Percentiles rank a stretch among this genome's conserved stretches.
Evolutionary conservation across 64 coral and sea anemone species (phyloP).

Genomic region (Montipora efflorescens): DNA sequence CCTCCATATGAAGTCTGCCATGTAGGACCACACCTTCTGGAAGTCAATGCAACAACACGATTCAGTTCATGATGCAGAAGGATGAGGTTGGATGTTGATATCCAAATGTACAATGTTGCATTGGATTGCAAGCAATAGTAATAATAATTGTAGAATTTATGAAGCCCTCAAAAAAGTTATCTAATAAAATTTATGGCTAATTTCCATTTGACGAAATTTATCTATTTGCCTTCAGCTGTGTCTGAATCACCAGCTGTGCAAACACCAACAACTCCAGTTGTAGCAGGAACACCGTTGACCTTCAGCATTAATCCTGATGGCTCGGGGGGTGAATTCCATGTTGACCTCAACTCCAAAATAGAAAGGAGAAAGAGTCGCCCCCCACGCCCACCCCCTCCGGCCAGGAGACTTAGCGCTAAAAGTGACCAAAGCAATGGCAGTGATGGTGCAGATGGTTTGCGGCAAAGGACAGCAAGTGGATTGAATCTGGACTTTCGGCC

Average conservation of each 20-base stretch:
- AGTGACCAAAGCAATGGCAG: neutral
- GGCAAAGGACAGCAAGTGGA: slow-evolving; percentile 44
- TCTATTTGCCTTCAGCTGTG: slow-evolving; percentile 36
- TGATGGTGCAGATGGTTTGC: slow-evolving; percentile 61
- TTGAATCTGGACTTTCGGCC: slow-evolving; percentile 9
- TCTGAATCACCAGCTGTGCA: slow-evolving; percentile 51
- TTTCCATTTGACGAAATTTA: too few relatives aligned
- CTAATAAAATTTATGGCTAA: too few relatives aligned
- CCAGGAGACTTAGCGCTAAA: slow-evolving; percentile 17
- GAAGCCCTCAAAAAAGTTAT: too few relatives aligned
- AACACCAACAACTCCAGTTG: slow-evolving; percentile 47
- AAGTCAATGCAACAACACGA: too few relatives aligned
- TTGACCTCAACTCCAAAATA: slow-evolving; percentile 35
- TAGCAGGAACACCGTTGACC: slow-evolving; percentile 60
- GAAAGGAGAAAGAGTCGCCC: slow-evolving; percentile 84
- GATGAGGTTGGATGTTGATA: too few relatives aligned
- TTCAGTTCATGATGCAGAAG: too few relatives aligned
- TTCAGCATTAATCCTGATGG: slow-evolving; percentile 75
- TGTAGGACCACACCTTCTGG: too few relatives aligned
- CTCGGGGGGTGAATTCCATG: slow-evolving; percentile 62
- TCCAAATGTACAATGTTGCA: too few relatives aligned
- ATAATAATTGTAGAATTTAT: too few relatives aligned
- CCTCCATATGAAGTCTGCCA: too few relatives aligned
- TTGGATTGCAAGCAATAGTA: too few relatives aligned
- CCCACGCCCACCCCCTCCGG: slow-evolving; percentile 70